Evolutionary conservation across 2,797 vertebrate genomes (phyloP).

Genomic region (Typhlichthys subterraneus): DNA sequence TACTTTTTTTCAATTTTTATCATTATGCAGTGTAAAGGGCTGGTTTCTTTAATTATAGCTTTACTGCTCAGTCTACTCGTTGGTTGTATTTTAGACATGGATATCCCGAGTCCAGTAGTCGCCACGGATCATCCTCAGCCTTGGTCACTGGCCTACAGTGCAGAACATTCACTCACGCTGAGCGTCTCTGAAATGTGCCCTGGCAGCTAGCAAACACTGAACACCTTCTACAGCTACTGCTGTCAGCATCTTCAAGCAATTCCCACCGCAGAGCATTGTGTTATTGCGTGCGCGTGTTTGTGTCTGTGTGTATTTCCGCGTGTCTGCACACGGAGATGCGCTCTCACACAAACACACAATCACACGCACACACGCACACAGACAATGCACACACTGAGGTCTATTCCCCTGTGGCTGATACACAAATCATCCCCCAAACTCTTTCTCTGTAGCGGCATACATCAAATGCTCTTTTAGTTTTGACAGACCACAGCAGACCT

Average conservation of each 20-base stretch:
- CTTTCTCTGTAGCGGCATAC: conserved; percentile 40
- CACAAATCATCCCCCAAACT: conserved; percentile 42
- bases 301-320: background rate
- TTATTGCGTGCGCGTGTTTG: conserved; percentile 16
- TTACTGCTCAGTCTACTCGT: conserved; percentile 51
- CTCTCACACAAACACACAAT: background rate
- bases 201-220: conserved; percentile 69
- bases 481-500: conserved; percentile 30
- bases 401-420: conserved; percentile 14
- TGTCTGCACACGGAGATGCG: background rate
- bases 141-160: conserved; percentile 50
- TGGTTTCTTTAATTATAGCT: conserved; percentile 65
- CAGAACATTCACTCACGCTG: conserved; percentile 65
- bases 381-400: conserved; percentile 9
- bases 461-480: conserved; percentile 44
- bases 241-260: conserved; percentile 66
- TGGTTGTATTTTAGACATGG: conserved; percentile 47
- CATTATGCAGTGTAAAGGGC: conserved; percentile 13
- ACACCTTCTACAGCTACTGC: conserved; percentile 62
- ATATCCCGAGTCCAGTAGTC: conserved; percentile 53
- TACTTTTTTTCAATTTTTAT: background rate
- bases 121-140: conserved; percentile 60
- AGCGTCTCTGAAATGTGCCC: conserved; percentile 61
- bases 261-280: conserved; percentile 31
- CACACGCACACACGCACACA: conserved; percentile 1